Evolutionary conservation across 2,113 vertebrate genomes (phyloP).

Genomic region (Apodemus sylvaticus): DNA sequence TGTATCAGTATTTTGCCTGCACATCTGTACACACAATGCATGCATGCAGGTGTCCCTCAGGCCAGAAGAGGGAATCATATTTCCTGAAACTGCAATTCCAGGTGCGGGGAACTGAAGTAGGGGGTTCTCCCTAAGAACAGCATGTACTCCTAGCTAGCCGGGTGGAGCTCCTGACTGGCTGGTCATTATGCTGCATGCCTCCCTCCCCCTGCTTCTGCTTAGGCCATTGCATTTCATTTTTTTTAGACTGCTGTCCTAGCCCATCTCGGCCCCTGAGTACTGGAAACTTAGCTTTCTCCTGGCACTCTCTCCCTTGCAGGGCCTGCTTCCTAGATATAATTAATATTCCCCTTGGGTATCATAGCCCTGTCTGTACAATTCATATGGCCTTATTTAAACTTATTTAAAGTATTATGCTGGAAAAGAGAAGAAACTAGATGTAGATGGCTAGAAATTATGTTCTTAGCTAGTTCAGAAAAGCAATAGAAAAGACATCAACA

Average conservation of each 20-base stretch:
- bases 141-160: not conserved
- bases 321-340: not conserved
- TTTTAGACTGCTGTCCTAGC: not conserved
- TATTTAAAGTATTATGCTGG: not conserved
- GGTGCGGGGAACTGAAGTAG: not conserved
- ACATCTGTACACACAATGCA: not conserved
- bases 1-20: not conserved
- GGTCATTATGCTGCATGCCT: fast-evolving
- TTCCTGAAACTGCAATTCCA: not conserved
- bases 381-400: not conserved
- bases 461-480: too few relatives aligned
- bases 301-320: fast-evolving
- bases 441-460: too few relatives aligned
- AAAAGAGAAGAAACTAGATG: not conserved
- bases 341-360: not conserved
- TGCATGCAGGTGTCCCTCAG: not conserved
- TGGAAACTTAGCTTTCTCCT: not conserved
- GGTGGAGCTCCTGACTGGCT: fast-evolving
- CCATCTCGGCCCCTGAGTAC: fast-evolving
- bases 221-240: too few relatives aligned
- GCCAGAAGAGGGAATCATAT: not conserved
- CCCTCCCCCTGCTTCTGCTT: not conserved
- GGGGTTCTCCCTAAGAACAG: not conserved
- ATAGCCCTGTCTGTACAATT: not conserved
- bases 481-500: too few relatives aligned